These are phyloP conservation scores for Liparis tanakae DNA, from an alignment of 2,797 vertebrate genomes.

Conservation along the genomic window DNA sequence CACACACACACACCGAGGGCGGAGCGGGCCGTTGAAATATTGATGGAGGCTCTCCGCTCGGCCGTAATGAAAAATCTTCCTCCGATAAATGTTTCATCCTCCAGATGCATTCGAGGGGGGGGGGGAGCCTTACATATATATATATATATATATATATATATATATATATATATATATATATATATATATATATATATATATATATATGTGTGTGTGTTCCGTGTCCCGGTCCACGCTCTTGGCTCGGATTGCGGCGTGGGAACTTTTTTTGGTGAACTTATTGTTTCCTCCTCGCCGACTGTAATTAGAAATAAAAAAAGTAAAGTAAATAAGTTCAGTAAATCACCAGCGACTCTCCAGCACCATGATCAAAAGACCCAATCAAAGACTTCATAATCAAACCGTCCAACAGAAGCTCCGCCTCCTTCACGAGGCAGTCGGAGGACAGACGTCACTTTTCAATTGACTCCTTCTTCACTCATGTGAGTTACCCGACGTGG, in stretches of 20 bases:
- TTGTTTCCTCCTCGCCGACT: constrained; percentile 50
- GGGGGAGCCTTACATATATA: not conserved
- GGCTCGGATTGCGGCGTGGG: constrained; percentile 53
- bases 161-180: not conserved
- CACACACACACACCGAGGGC: constrained; percentile 27
- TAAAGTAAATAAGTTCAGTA: no score
- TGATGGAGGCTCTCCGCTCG: constrained; percentile 84
- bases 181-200: constrained; percentile 11
- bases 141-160: not conserved
- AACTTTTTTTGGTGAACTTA: constrained; percentile 54
- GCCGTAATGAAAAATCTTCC: constrained; percentile 83
- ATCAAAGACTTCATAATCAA: no score
- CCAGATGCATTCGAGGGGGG: constrained; percentile 71
- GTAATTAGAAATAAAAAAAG: constrained; percentile 63
- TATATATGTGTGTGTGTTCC: constrained; percentile 4
- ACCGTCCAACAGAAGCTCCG: not conserved
- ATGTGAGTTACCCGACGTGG: no score
- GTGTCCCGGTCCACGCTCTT: not conserved
- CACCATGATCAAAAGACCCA: not conserved
- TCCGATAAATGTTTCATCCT: constrained; percentile 87
- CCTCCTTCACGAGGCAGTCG: not conserved
- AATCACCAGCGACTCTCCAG: no score
- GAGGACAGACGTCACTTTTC: not conserved
- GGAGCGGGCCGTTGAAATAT: constrained; percentile 86
- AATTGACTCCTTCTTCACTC: no score